These are phyloP conservation scores for Micromussa lordhowensis DNA, from an alignment of 92 coral and sea anemone genomes.

Conservation along the genomic window DNA sequence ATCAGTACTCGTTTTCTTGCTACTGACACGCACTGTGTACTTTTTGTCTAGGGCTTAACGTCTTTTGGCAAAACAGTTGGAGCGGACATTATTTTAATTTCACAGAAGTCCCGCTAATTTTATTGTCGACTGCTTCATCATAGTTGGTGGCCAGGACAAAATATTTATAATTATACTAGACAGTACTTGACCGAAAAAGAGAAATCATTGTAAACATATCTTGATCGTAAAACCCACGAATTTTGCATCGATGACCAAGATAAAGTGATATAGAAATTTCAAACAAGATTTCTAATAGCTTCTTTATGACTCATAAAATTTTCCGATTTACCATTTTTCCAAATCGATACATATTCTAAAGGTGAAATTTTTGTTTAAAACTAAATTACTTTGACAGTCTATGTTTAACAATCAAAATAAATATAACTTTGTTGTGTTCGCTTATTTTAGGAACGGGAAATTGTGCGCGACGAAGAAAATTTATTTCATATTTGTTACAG, in stretches of 20 bases:
- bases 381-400: not conserved
- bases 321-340: not conserved
- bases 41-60: not conserved
- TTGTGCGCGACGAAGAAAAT: not conserved
- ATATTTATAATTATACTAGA: slow-evolving; percentile 20
- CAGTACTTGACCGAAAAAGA: slow-evolving; percentile 24
- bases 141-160: slow-evolving; percentile 16
- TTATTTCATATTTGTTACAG: not conserved
- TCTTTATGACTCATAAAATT: not conserved
- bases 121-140: slow-evolving; percentile 1
- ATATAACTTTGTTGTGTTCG: slow-evolving; percentile 7
- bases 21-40: too few relatives aligned
- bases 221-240: slow-evolving; percentile 13
- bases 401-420: slow-evolving; percentile 1
- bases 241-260: slow-evolving; percentile 6
- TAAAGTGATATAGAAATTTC: not conserved
- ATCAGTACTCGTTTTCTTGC: too few relatives aligned
- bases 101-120: slow-evolving; percentile 37
- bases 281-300: slow-evolving; percentile 1
- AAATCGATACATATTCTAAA: not conserved
- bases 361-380: not conserved
- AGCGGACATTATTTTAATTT: slow-evolving; percentile 9
- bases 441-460: not conserved
- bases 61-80: slow-evolving; percentile 3
- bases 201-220: slow-evolving; percentile 27